Conservation (phyloP, 2,888 invertebrate species). For the Zygothrica quintamaculata region DNA sequence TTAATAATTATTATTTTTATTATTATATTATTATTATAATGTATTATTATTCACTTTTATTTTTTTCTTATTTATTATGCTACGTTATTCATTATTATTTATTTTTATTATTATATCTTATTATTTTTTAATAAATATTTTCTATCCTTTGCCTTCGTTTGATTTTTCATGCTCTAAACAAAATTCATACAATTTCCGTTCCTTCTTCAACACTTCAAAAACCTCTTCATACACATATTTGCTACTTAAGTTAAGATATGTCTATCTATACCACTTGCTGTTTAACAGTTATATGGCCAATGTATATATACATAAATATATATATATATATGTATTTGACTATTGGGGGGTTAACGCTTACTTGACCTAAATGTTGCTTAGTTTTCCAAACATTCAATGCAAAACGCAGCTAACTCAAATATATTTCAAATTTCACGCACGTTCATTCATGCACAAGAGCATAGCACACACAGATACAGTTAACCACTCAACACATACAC, state of each 20-base stretch:
- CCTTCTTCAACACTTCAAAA: background rate
- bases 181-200: background rate
- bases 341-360: constrained; percentile 21
- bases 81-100: too few species aligned
- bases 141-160: too few species aligned
- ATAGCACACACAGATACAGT: constrained; percentile 13
- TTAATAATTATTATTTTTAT: too few species aligned
- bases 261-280: background rate
- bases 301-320: constrained; percentile 9
- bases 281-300: constrained; percentile 7
- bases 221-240: background rate
- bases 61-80: too few species aligned
- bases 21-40: too few species aligned
- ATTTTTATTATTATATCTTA: too few species aligned
- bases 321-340: too few species aligned
- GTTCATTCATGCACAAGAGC: constrained; percentile 54
- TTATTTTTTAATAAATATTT: too few species aligned
- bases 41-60: too few species aligned
- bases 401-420: constrained; percentile 44
- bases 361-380: constrained; percentile 53
- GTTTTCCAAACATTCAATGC: constrained; percentile 31
- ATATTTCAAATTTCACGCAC: constrained; percentile 51
- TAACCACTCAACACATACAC: too few species aligned
- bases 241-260: background rate
- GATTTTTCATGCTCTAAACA: background rate